These are phyloP conservation scores for Pseudochirops cupreus DNA, from an alignment of 2,797 vertebrate species.

Conservation along the genomic window DNA sequence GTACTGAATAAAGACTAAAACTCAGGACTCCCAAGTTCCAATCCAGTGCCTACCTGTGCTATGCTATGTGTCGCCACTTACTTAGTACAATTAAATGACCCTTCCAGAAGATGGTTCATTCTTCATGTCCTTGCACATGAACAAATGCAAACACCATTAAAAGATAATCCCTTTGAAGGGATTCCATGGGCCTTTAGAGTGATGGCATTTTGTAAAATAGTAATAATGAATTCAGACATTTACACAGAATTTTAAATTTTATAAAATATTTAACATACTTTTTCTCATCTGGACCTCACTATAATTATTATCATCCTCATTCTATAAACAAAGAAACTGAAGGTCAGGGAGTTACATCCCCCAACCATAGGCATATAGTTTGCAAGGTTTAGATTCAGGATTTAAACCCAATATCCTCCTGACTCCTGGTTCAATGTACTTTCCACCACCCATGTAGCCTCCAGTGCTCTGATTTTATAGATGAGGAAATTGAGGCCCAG, in stretches of 20 bases:
- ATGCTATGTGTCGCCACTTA: not conserved
- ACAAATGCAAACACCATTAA: not conserved
- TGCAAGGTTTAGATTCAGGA: not conserved
- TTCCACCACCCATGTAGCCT: not conserved
- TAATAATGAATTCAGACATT: not conserved
- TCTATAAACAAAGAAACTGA: not conserved
- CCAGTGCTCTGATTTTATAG: not conserved
- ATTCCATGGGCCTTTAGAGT: too few species aligned
- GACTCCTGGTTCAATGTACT: not conserved
- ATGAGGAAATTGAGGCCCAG: not conserved
- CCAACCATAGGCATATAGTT: not conserved
- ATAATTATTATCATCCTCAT: too few species aligned
- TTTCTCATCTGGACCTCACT: not conserved
- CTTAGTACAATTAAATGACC: not conserved
- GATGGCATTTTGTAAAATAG: not conserved
- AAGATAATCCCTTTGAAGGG: not conserved
- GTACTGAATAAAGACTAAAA: not conserved
- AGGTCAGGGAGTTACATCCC: not conserved
- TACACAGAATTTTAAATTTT: not conserved
- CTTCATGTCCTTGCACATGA: not conserved
- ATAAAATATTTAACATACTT: not conserved
- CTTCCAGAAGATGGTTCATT: not conserved
- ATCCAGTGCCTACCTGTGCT: not conserved
- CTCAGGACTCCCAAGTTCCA: not conserved
- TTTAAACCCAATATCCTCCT: not conserved